Evolutionary conservation across 2,797 vertebrate species (phyloP), one percentile per base, ranked within the genome.

Genomic region (Phalanger gymnotis): DNA sequence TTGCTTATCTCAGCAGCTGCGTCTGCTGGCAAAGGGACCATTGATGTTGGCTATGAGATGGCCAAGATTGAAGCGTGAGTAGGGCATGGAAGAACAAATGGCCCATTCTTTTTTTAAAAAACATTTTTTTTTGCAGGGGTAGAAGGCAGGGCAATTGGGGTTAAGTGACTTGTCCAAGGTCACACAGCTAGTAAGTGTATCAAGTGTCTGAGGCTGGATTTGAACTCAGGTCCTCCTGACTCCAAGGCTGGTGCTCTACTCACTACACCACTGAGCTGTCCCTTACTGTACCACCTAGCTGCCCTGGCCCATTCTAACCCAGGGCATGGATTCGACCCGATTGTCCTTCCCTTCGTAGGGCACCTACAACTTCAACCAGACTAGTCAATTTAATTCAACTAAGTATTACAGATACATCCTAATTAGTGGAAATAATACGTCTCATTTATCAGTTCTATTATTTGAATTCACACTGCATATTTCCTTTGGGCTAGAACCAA

Each of bases 1-100:
- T 25, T 97, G 22, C 4, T 58, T 90, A 22, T 98, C 98, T 40
- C 96, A 96, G 55, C 96, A 19, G 9, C 96, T 97, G 54, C 97
- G 25, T 96, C 97, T 91, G 89, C 95, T 55, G 96, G 92, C 58
- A 99, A 99, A 98, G 96, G 66, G 93, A 98, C 81, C 54, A 98
- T 98, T 28, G 99, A 99, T 95, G 97, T 94, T 93, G 99, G 98
- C 90, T 99, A 99, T 97, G 99, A 99, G 97, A 98, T 99, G 25
- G 96, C 98, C 96, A 98, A 98, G 94, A 98, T 99, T 0, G 96
- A 98, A 81, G 98, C 98, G 98, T 99, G 98, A 98, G 98, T 54
- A 27, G 54, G n/a, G 28, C n/a, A 92, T 4, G 0, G 11, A 90
- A 53, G 16, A 47, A 14, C 91, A 92, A 40, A 91, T 0, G 40